Percentiles rank a stretch among this genome's conserved stretches.
Evolutionary conservation across 2,113 vertebrate species (phyloP).

Genomic region (Eulacestoma nigropectus): DNA sequence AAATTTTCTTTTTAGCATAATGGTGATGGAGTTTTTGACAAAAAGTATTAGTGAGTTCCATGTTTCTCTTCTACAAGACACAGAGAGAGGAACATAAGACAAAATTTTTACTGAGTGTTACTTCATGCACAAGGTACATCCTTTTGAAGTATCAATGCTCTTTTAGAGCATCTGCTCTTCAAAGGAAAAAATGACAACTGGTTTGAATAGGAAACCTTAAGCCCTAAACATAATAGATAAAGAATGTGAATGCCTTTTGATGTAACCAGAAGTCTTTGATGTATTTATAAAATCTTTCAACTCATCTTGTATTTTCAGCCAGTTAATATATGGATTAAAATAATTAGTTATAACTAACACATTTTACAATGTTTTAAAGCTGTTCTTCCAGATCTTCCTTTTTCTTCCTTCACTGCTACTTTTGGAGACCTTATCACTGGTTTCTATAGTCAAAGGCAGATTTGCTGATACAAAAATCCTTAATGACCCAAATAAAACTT

Average conservation of each 20-base stretch:
- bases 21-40: background rate
- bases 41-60: background rate
- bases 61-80: background rate
- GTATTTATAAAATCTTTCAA: slow-evolving; percentile 42
- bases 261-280: slow-evolving; percentile 51
- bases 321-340: slow-evolving; percentile 24
- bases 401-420: background rate
- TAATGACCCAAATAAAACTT: slow-evolving; percentile 34
- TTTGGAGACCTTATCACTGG: background rate
- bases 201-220: slow-evolving; percentile 45
- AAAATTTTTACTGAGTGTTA: background rate
- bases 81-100: background rate
- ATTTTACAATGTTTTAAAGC: background rate
- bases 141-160: slow-evolving; percentile 26
- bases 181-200: slow-evolving; percentile 27
- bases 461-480: slow-evolving; percentile 4
- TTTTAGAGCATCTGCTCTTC: slow-evolving; percentile 31
- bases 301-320: slow-evolving; percentile 25
- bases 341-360: slow-evolving; percentile 26
- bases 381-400: background rate
- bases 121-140: background rate
- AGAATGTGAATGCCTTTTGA: slow-evolving; percentile 48
- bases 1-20: background rate
- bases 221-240: slow-evolving; percentile 44
- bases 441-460: slow-evolving; percentile 15